Conservation (phyloP, 2,888 invertebrate genomes). For the Xylota segnis region DNA sequence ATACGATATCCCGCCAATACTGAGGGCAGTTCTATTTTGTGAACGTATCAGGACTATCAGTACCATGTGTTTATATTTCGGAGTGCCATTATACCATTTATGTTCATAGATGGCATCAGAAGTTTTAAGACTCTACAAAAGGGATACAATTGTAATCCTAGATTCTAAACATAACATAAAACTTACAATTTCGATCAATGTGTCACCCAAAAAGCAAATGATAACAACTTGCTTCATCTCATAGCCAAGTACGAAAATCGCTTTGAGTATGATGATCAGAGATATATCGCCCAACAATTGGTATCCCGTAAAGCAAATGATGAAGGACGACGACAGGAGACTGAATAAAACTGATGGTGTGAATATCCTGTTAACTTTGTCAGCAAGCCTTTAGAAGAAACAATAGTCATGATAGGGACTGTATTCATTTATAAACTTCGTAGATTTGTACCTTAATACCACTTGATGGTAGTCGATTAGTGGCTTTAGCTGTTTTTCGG, state of each 20-base stretch:
- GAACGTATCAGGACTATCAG: conserved; percentile 66
- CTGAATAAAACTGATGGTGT: conserved; percentile 72
- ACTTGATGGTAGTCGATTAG: conserved; percentile 31
- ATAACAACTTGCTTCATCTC: conserved; percentile 77
- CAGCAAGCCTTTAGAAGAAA: conserved; percentile 64
- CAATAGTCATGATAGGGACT: background rate
- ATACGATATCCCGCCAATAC: conserved; percentile 68
- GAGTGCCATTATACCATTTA: conserved; percentile 73
- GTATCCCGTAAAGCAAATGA: conserved; percentile 73
- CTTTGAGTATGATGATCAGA: conserved; percentile 31
- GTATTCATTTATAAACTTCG: background rate
- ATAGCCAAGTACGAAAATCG: conserved; percentile 62
- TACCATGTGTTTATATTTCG: conserved; percentile 64
- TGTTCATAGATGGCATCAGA: conserved; percentile 71
- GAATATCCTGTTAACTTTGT: conserved; percentile 72
- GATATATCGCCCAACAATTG: conserved; percentile 73
- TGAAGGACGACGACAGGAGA: conserved; percentile 76
- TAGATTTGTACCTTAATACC: conserved; percentile 15
- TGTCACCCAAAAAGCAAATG: conserved; percentile 76
- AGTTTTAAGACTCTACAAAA: conserved; percentile 56
- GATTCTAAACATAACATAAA: background rate
- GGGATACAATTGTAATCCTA: background rate
- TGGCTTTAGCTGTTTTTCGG: conserved; percentile 12
- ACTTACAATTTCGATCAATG: conserved; percentile 70
- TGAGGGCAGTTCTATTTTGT: conserved; percentile 49